phyloP scores from a whole-genome alignment of 1,140 invertebrate species.

The Hypsibius dujardini region DNA sequence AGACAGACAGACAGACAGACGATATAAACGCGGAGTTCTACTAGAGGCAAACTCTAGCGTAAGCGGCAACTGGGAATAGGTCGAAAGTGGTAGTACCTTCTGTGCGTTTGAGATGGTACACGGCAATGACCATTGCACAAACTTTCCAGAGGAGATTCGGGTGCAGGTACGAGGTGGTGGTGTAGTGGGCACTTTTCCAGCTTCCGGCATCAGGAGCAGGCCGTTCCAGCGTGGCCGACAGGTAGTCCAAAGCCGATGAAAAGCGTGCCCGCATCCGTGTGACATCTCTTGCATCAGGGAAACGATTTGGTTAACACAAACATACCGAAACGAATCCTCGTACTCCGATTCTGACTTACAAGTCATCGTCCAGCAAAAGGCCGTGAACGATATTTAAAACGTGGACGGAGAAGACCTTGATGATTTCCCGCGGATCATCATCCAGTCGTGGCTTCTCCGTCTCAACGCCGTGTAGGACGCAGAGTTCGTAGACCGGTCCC shows the following conservation, averaged over 20 bases:
- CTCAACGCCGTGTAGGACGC: background rate
- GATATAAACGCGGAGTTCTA: too few species aligned
- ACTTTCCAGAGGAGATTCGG: slow-evolving; percentile 9
- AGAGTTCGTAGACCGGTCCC: background rate
- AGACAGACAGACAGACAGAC: too few species aligned
- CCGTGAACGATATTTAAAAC: background rate
- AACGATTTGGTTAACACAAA: background rate
- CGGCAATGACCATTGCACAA: background rate
- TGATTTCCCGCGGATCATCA: slow-evolving; percentile 11
- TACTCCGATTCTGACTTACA: slow-evolving; percentile 3
- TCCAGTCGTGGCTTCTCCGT: background rate
- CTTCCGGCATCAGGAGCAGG: background rate
- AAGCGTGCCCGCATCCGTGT: too few species aligned
- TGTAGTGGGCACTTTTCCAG: background rate
- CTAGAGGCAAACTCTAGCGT: too few species aligned
- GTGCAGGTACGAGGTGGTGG: background rate
- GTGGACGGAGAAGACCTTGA: slow-evolving; percentile 12
- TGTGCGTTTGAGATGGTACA: background rate
- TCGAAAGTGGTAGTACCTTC: slow-evolving; percentile 8
- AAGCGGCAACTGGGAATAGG: too few species aligned
- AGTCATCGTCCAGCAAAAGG: background rate
- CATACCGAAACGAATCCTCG: background rate
- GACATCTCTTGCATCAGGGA: too few species aligned
- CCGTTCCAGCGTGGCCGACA: background rate
- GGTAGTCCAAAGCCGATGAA: background rate